These are phyloP conservation scores for Ciconia stormi DNA, from an alignment of 2,113 vertebrate species.

Conservation along the genomic window DNA sequence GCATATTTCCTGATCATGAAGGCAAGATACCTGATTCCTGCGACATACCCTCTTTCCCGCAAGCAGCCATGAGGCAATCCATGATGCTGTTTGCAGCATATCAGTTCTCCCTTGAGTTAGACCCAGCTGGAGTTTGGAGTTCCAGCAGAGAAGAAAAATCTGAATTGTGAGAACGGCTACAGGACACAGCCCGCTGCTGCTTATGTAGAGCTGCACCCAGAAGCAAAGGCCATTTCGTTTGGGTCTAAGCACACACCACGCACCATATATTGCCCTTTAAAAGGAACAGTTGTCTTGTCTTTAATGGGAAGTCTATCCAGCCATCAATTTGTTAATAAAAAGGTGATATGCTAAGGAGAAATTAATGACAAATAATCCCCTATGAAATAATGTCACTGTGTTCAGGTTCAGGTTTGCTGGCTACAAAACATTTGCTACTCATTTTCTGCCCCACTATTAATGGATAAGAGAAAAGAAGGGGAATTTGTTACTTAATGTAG, in stretches of 20 bases:
- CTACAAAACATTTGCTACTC: conserved; percentile 21
- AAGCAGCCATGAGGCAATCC: background rate
- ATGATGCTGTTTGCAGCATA: background rate
- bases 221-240: background rate
- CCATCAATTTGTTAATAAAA: conserved; percentile 56
- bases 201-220: background rate
- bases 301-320: conserved; percentile 17
- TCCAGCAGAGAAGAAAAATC: background rate
- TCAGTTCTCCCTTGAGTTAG: background rate
- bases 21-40: background rate
- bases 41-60: background rate
- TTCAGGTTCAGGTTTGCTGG: conserved; percentile 41
- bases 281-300: background rate
- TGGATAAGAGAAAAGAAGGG: conserved; percentile 13
- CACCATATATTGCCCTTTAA: background rate
- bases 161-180: background rate
- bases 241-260: accelerated
- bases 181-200: background rate
- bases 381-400: background rate
- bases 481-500: conserved; percentile 45
- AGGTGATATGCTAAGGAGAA: conserved; percentile 33
- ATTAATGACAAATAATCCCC: conserved; percentile 29
- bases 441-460: conserved; percentile 51
- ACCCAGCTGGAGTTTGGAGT: background rate
- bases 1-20: background rate